Conservation (phyloP, 2,888 invertebrate species). For the Cenopis cana region DNA sequence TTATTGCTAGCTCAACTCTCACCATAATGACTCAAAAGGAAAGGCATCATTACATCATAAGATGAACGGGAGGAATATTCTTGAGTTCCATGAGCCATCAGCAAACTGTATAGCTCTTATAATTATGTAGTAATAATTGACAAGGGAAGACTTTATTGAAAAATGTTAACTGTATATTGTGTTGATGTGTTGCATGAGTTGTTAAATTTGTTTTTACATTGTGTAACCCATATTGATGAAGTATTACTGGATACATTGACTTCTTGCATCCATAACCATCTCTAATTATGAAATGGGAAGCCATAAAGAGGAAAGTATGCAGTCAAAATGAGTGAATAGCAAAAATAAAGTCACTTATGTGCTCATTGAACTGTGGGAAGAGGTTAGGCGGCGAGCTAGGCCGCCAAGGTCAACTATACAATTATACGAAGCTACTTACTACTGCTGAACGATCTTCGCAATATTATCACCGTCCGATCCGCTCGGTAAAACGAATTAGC, state of each 20-base stretch:
- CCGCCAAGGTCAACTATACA: slow-evolving; percentile 54
- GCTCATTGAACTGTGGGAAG: slow-evolving; percentile 35
- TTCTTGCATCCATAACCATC: background rate
- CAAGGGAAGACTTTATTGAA: background rate
- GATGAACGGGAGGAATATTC: slow-evolving; percentile 15
- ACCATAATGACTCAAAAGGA: slow-evolving; percentile 13
- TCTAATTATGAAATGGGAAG: background rate
- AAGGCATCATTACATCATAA: background rate
- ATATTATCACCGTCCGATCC: slow-evolving; percentile 60
- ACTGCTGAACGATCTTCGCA: slow-evolving; percentile 62
- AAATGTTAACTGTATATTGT: background rate
- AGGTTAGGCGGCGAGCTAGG: slow-evolving; percentile 60
- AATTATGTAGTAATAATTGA: background rate
- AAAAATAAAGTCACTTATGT: slow-evolving; percentile 33
- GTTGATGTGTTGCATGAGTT: background rate
- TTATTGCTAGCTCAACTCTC: background rate
- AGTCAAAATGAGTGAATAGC: slow-evolving; percentile 20
- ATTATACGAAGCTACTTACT: slow-evolving; percentile 64
- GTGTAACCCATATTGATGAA: slow-evolving; percentile 19
- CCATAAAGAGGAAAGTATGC: slow-evolving; percentile 9
- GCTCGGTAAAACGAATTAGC: slow-evolving; percentile 59
- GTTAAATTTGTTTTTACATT: background rate
- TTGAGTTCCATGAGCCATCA: background rate
- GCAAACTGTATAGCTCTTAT: background rate
- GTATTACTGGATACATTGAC: background rate